These are phyloP conservation scores for Pangasianodon gigas DNA, from an alignment of 2,113 vertebrate genomes.

Conservation along the genomic window DNA sequence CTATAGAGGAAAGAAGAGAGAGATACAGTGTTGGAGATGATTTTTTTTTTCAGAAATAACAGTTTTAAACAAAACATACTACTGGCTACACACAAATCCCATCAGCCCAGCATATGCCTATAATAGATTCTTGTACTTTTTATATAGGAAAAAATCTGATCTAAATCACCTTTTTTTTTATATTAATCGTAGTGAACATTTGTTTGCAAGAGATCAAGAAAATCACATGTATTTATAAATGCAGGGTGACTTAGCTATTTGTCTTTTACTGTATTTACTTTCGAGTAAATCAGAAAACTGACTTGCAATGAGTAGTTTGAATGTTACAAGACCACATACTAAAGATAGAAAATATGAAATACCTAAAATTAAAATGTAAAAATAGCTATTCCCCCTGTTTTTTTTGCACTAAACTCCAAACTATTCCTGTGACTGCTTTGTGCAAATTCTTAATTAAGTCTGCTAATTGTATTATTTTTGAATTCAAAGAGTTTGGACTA, in stretches of 20 bases:
- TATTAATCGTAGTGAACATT: not conserved
- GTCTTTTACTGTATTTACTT: not conserved
- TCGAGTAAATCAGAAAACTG: not conserved
- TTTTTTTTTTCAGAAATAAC: not conserved
- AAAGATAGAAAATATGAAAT: not conserved
- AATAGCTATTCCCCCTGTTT: not conserved
- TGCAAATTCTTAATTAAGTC: not conserved
- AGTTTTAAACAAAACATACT: not conserved
- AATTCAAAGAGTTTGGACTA: not conserved
- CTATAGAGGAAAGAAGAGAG: slow-evolving; percentile 67
- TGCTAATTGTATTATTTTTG: not conserved
- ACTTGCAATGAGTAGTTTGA: not conserved
- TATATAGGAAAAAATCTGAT: not conserved
- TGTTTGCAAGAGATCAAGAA: not conserved
- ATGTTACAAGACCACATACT: not conserved
- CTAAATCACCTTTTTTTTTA: not conserved
- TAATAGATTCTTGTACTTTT: not conserved
- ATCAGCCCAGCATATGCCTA: not conserved
- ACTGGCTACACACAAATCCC: not conserved
- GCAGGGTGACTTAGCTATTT: not conserved
- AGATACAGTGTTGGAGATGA: slow-evolving; percentile 26
- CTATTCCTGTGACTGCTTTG: not conserved
- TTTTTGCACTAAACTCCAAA: not conserved
- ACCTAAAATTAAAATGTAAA: not conserved
- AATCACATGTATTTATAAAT: not conserved